These are phyloP conservation scores for Scaptomyza caliginosa DNA, from an alignment of 2,888 invertebrate species.

Conservation along the genomic window DNA sequence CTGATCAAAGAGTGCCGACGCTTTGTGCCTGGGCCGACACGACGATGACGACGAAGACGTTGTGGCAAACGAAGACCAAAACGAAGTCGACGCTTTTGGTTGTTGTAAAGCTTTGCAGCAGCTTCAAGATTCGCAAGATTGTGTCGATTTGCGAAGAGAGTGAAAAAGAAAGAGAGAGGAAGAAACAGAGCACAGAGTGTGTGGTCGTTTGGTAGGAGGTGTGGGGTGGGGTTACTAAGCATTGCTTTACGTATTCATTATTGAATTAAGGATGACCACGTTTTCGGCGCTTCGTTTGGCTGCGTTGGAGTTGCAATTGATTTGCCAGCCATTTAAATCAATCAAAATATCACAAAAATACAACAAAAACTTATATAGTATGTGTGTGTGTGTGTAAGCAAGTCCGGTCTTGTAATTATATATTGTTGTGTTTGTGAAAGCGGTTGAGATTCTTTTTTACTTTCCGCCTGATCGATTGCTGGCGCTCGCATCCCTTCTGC, in stretches of 20 bases:
- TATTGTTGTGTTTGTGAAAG: conserved; percentile 50
- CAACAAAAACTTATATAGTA: conserved; percentile 2
- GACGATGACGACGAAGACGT: conserved; percentile 36
- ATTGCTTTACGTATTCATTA: conserved; percentile 72
- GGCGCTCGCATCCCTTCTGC: conserved; percentile 31
- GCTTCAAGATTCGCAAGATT: conserved; percentile 16
- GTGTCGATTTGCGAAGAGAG: conserved; percentile 1
- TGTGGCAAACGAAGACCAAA: conserved; percentile 12
- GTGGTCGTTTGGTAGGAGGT: conserved; percentile 42
- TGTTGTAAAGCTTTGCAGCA: conserved; percentile 22
- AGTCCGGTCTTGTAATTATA: conserved; percentile 17
- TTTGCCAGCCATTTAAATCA: conserved; percentile 76
- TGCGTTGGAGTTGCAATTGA: conserved; percentile 62
- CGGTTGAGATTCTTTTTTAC: conserved; percentile 3
- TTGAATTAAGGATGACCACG: conserved; percentile 81
- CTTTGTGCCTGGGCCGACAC: conserved; percentile 81
- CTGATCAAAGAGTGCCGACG: conserved; percentile 83
- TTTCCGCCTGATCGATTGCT: conserved; percentile 37
- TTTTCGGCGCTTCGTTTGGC: conserved; percentile 67
- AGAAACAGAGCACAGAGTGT: conserved; percentile 28
- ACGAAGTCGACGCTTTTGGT: conserved; percentile 34
- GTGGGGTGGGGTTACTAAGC: conserved; percentile 25
- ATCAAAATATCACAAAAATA: conserved; percentile 61
- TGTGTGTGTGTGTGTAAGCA: neutral
- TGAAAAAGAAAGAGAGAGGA: neutral